Conservation (phyloP, 2,888 invertebrate genomes). For the Brenthis hecate region DNA sequence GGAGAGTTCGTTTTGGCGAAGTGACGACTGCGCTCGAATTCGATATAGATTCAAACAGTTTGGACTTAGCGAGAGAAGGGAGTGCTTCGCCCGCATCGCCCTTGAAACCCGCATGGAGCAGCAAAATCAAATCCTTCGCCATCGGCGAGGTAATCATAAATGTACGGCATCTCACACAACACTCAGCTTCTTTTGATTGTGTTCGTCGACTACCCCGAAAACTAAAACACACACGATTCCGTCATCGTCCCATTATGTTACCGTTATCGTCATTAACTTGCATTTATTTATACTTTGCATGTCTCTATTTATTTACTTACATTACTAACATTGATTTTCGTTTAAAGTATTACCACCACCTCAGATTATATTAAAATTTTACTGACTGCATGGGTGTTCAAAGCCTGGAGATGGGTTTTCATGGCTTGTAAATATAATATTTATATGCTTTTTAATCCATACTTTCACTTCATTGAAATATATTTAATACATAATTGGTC, state of each 20-base stretch:
- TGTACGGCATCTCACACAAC: constrained; percentile 74
- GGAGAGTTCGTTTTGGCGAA: constrained; percentile 78
- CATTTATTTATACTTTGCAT: constrained; percentile 78
- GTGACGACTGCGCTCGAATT: constrained; percentile 69
- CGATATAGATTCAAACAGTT: constrained; percentile 66
- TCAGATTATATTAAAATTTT: constrained; percentile 49
- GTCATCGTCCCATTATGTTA: constrained; percentile 68
- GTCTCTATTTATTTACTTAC: constrained; percentile 60
- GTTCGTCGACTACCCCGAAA: constrained; percentile 74
- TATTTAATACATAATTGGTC: neutral
- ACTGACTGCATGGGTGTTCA: constrained; percentile 77
- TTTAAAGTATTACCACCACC: constrained; percentile 41
- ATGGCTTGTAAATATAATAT: constrained; percentile 67
- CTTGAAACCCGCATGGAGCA: constrained; percentile 78
- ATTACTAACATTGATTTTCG: constrained; percentile 58
- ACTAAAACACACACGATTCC: constrained; percentile 62
- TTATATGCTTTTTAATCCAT: constrained; percentile 68
- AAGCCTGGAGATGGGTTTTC: constrained; percentile 68
- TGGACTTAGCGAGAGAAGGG: constrained; percentile 64
- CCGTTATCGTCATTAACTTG: constrained; percentile 66
- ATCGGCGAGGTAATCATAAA: constrained; percentile 81
- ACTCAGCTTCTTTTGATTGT: constrained; percentile 79
- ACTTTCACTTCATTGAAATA: constrained; percentile 45
- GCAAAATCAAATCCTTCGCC: constrained; percentile 80
- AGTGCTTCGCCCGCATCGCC: constrained; percentile 64